Conservation (phyloP, 2,113 vertebrate species). For the Sylvicapra grimmia region DNA sequence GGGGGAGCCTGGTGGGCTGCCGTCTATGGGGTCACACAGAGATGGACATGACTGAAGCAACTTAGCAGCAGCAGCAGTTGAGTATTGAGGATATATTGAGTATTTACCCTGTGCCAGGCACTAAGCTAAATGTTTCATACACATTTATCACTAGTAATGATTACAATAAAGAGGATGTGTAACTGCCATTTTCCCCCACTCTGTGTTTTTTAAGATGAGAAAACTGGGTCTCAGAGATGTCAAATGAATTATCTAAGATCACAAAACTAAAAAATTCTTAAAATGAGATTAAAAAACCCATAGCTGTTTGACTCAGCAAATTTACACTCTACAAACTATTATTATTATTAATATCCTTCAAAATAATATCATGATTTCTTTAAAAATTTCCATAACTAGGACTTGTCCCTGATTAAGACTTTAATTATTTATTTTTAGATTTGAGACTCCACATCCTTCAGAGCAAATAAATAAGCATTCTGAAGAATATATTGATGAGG, state of each 20-base stretch:
- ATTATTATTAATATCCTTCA: background rate
- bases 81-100: background rate
- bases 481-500: background rate
- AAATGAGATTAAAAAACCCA: background rate
- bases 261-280: background rate
- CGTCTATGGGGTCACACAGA: too few species aligned
- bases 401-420: background rate
- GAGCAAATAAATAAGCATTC: background rate
- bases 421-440: background rate
- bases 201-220: background rate
- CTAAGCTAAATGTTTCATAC: background rate
- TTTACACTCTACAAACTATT: background rate
- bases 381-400: background rate
- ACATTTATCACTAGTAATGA: background rate
- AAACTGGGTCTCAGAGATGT: background rate
- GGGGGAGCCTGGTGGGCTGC: too few species aligned
- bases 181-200: background rate
- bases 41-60: fast-evolving
- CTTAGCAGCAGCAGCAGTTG: too few species aligned
- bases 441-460: background rate
- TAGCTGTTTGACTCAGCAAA: background rate
- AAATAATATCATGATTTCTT: background rate
- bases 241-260: background rate
- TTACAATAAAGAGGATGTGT: background rate
- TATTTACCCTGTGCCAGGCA: background rate